phyloP scores from a whole-genome alignment of 1,140 invertebrate genomes.

The Phthorimaea operculella region DNA sequence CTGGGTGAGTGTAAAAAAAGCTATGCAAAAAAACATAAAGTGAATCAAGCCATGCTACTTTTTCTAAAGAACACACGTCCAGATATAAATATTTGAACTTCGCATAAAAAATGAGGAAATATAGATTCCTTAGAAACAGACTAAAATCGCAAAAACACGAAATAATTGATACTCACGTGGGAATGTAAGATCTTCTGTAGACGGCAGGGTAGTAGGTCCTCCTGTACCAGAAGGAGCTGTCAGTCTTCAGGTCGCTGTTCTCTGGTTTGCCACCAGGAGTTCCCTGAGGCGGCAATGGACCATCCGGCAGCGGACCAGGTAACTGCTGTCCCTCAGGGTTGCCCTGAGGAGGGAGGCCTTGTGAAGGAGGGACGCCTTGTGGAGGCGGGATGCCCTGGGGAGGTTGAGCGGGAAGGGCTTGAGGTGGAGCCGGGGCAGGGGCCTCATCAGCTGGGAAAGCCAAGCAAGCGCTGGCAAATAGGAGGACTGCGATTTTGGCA shows the following conservation, averaged over 20 bases:
- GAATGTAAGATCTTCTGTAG: slow-evolving; percentile 9
- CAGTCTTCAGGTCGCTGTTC: slow-evolving; percentile 20
- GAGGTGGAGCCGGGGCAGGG: not conserved
- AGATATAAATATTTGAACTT: no score
- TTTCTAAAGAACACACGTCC: no score
- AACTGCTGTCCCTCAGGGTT: not conserved
- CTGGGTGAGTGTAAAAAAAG: no score
- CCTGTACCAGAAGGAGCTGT: slow-evolving; percentile 16
- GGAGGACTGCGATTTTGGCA: not conserved
- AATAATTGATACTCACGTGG: slow-evolving; percentile 6
- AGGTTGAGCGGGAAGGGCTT: no score
- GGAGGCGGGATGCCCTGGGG: not conserved
- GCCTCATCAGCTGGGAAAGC: not conserved
- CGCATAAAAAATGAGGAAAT: no score
- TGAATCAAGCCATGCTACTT: no score
- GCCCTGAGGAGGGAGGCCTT: not conserved
- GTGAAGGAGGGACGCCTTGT: not conserved
- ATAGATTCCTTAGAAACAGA: not conserved
- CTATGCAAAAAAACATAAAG: no score
- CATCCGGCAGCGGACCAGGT: not conserved
- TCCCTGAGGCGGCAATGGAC: not conserved
- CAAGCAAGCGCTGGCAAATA: not conserved
- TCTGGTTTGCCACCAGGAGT: slow-evolving; percentile 2
- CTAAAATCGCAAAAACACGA: not conserved
- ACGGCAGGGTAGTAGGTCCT: slow-evolving; percentile 10